A percentile compares a stretch with the other conserved stretches of the same genome.
Conservation (phyloP, 2,888 invertebrate genomes). For the Scaeva pyrastri region DNA sequence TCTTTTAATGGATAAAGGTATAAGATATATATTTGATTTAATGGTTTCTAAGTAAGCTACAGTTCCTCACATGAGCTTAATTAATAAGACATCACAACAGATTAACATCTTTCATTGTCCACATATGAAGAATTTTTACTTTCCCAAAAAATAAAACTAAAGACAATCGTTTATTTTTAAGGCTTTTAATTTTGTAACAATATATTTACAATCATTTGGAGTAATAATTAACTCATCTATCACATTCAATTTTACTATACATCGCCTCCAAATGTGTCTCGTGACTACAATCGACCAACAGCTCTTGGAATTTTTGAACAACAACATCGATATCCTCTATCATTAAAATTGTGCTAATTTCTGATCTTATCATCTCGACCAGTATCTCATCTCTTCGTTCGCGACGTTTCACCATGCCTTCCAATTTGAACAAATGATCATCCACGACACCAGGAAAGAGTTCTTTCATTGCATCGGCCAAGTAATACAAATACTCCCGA, state of each 20-base stretch:
- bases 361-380: conserved; percentile 76
- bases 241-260: not conserved
- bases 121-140: too few relatives aligned
- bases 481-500: conserved; percentile 94
- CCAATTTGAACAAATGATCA: conserved; percentile 90
- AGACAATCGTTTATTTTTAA: not conserved
- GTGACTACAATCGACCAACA: not conserved
- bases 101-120: too few relatives aligned
- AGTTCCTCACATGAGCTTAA: too few relatives aligned
- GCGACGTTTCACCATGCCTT: conserved; percentile 85
- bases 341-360: conserved; percentile 75
- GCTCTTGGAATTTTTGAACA: conserved; percentile 34
- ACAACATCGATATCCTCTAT: conserved; percentile 32
- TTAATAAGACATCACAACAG: too few relatives aligned
- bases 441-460: conserved; percentile 90
- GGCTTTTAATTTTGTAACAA: not conserved
- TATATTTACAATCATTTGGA: not conserved
- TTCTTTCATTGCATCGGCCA: conserved; percentile 91
- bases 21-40: too few relatives aligned
- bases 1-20: too few relatives aligned
- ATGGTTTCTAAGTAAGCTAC: too few relatives aligned
- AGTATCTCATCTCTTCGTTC: conserved; percentile 78
- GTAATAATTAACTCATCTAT: not conserved
- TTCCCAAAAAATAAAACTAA: too few relatives aligned
- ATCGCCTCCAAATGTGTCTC: conserved; percentile 24